A percentile compares a stretch with the other conserved stretches of the same genome.
These are phyloP conservation scores for Catharus fuscescens DNA, from an alignment of 2,113 vertebrate genomes.

Conservation along the genomic window DNA sequence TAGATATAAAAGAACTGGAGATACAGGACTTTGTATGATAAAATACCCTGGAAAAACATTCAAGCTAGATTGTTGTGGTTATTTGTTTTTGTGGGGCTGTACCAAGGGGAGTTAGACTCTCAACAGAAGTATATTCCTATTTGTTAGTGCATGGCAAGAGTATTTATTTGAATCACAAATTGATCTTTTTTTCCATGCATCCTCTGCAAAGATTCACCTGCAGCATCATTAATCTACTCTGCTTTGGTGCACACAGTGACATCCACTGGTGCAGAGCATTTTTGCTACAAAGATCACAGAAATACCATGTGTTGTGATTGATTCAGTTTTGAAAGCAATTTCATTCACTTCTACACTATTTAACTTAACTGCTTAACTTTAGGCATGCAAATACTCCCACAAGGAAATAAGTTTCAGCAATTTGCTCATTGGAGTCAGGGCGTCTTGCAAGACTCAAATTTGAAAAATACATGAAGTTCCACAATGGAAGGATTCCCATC, in stretches of 20 bases:
- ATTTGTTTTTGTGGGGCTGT: neutral
- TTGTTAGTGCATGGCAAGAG: neutral
- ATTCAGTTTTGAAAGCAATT: slow-evolving; percentile 9
- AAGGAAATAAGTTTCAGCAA: neutral
- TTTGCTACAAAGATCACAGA: neutral
- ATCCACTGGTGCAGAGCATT: slow-evolving; percentile 24
- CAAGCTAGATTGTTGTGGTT: neutral
- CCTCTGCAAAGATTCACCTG: neutral
- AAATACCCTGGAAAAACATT: neutral
- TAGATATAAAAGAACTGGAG: neutral
- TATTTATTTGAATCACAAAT: neutral
- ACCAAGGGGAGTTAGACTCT: rapidly evolving
- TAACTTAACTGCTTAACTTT: neutral
- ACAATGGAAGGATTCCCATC: neutral
- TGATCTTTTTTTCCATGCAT: neutral
- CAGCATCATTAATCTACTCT: neutral
- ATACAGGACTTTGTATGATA: neutral
- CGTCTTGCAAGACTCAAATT: neutral
- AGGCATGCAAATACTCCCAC: neutral
- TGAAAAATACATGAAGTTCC: neutral
- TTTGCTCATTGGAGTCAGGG: neutral
- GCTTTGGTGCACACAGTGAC: slow-evolving; percentile 33
- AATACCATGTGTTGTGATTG: neutral
- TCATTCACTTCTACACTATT: neutral
- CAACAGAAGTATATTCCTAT: neutral